Conservation (phyloP, 2,113 vertebrate species). For the Catharus bicknelli region DNA sequence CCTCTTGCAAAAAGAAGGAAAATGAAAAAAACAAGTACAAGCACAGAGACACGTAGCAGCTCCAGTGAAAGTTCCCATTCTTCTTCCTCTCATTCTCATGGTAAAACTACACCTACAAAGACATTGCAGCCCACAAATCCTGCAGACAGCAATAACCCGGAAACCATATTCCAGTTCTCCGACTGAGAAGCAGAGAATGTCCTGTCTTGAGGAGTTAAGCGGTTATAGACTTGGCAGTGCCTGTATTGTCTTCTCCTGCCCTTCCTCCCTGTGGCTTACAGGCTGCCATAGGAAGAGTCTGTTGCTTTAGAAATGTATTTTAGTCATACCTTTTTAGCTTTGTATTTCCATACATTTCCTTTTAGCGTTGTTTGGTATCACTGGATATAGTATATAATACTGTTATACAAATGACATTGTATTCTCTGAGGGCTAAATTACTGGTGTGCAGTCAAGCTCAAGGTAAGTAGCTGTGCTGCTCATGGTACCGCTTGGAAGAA, state of each 20-base stretch:
- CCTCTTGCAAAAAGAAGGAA: conserved; percentile 93
- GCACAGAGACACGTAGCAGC: conserved; percentile 96
- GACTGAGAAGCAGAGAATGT: conserved; percentile 66
- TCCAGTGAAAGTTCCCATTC: conserved; percentile 96
- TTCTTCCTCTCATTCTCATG: conserved; percentile 91
- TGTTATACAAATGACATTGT: conserved; percentile 23
- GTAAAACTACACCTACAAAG: conserved; percentile 82
- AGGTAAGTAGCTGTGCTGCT: conserved; percentile 17
- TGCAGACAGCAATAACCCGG: conserved; percentile 70
- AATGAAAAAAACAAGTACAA: conserved; percentile 98
- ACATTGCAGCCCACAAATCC: conserved; percentile 73
- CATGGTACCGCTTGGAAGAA: conserved; percentile 10
- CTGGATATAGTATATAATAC: conserved; percentile 49
- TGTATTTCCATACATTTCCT: conserved; percentile 42
- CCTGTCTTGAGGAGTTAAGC: not conserved
- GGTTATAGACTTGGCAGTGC: not conserved
- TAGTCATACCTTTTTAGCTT: conserved; percentile 44
- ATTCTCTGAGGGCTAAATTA: conserved; percentile 28
- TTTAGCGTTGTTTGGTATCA: conserved; percentile 54
- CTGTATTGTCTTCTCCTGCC: not conserved
- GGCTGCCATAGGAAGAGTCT: not conserved
- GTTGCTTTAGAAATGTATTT: conserved; percentile 41
- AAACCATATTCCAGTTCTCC: conserved; percentile 80
- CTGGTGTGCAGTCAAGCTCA: not conserved
- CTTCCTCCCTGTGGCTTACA: not conserved